Evolutionary conservation across 2,888 invertebrate species (phyloP).

Genomic region (Drosophila subsilvestris): DNA sequence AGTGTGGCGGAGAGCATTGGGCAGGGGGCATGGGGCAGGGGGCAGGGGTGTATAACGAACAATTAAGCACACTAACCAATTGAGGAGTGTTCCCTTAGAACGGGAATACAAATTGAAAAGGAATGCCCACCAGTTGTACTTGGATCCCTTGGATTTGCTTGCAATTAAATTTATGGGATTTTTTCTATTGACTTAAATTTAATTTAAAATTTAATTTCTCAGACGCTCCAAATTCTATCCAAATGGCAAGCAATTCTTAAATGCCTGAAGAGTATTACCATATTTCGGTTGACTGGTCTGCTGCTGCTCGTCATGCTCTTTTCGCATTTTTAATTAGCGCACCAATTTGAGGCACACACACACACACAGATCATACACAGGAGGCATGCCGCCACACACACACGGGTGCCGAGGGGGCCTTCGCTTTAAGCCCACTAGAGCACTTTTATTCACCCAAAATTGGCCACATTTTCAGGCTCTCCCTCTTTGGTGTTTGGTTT

Average conservation of each 20-base stretch:
- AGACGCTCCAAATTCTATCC: too few species aligned
- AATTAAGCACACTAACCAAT: slow-evolving; percentile 41
- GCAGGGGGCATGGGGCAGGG: not conserved
- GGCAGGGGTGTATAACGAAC: slow-evolving; percentile 16
- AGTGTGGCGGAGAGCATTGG: too few species aligned
- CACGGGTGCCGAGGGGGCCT: too few species aligned
- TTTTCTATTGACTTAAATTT: too few species aligned
- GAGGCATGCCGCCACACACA: not conserved
- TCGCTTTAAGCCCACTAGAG: not conserved
- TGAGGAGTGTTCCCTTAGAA: slow-evolving; percentile 11
- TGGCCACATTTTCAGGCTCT: not conserved
- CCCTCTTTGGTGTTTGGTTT: not conserved
- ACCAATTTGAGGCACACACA: slow-evolving; percentile 33
- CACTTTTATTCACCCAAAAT: not conserved
- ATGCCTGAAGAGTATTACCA: not conserved
- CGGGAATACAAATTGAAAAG: not conserved
- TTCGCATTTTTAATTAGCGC: slow-evolving; percentile 52
- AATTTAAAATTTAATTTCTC: too few species aligned
- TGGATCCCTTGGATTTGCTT: not conserved
- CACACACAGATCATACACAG: not conserved
- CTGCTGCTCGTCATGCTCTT: slow-evolving; percentile 10
- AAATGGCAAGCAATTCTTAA: too few species aligned
- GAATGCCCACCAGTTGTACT: not conserved
- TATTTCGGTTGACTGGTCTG: not conserved
- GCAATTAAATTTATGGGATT: too few species aligned